Evolutionary conservation across 2,888 invertebrate genomes (phyloP), one percentile per base, ranked within the genome.

Genomic region (Polia nebulosa): DNA sequence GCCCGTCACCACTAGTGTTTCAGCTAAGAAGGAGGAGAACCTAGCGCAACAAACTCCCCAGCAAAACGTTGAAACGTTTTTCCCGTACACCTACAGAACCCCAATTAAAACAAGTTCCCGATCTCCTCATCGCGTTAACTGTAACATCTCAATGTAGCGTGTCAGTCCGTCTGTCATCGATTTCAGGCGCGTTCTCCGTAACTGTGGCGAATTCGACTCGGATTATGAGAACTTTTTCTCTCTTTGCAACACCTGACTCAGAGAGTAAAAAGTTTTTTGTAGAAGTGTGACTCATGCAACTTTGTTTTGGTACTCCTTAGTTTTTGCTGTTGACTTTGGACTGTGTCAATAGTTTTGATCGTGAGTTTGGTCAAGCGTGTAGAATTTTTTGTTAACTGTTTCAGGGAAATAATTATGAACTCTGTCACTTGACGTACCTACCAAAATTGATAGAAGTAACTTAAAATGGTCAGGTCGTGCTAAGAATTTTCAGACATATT

Each of bases 91-190:
- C 27, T 20, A 62, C 63, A 7, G 79, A 70, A 66, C 65, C 39
- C 75, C 7, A 63, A 41, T 49, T 20, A 51, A 56, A 66, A 49
- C 62, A 25, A 63, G 65, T 60, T 74, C 53, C 20, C 41, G 41
- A 65, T 63, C 58, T 44, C 41, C 8, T 77, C 69, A 74, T 80
- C 78, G 69, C 13, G 55, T 84, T 84, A 78, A 82, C 61, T 76
- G 80, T 80, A 74, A 82, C 83, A 74, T 59, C 62, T 78, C 66
- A 78, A 80, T 82, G 74, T 55, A 6, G 52, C 72, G 60, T 65
- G 67, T 71, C 82, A 59, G 68, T 75, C 59, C 32, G 68, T 66
- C 82, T 78, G 78, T 82, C 84, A 83, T 82, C 78, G 72, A 82
- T 82, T 82, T 76, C 78, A 80, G 53, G 57, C 72, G 22, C 57